A percentile compares a stretch with the other conserved stretches of the same genome.
phyloP scores from a whole-genome alignment of 2,888 invertebrate genomes.

The Labia minor region DNA sequence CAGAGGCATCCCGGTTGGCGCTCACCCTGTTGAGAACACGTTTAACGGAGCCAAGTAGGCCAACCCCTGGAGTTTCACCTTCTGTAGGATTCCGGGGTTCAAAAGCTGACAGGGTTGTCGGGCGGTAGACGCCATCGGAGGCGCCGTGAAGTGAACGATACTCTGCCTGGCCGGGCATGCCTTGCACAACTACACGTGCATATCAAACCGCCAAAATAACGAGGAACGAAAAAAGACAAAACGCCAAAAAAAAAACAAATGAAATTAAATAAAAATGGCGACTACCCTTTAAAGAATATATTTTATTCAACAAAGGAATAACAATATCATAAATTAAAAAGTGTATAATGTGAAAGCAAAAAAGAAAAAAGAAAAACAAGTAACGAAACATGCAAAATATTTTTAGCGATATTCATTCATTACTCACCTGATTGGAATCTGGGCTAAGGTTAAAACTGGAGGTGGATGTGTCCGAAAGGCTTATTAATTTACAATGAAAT shows the following conservation, averaged over 20 bases:
- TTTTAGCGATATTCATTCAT: neutral
- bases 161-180: slow-evolving; percentile 3
- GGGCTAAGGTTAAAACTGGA: neutral
- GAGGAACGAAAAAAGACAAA: neutral
- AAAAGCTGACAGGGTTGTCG: neutral
- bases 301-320: neutral
- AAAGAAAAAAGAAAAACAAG: no score
- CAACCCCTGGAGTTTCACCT: neutral
- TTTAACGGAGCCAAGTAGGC: neutral
- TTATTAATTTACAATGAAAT: neutral
- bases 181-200: slow-evolving; percentile 13
- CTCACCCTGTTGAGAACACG: neutral
- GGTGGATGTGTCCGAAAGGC: neutral
- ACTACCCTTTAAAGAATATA: neutral
- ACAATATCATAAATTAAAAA: neutral
- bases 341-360: neutral
- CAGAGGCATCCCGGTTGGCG: neutral
- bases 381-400: neutral
- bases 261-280: neutral
- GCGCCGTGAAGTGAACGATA: neutral
- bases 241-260: neutral
- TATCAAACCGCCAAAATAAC: neutral
- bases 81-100: neutral
- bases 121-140: neutral
- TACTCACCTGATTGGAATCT: neutral